Percentiles rank a stretch among this genome's conserved stretches.
phyloP scores from a whole-genome alignment of 2,888 invertebrate species.

The Siphlonurus alternatus region DNA sequence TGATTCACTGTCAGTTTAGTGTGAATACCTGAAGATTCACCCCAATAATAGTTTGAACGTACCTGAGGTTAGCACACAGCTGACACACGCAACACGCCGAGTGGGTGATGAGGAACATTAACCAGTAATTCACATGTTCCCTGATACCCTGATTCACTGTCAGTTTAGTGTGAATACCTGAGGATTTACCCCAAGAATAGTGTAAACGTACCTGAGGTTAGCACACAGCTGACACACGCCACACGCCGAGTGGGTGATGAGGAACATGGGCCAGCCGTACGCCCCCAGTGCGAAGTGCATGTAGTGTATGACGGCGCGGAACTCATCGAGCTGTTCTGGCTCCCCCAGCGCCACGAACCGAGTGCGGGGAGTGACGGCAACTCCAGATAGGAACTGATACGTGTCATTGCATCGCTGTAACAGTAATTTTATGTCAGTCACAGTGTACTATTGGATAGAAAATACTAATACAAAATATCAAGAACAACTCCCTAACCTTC shows the following conservation, averaged over 20 bases:
- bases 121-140: conserved; percentile 89
- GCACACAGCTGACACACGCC: conserved; percentile 57
- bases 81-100: conserved; percentile 52
- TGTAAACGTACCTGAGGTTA: conserved; percentile 46
- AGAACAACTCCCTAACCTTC: too few species aligned
- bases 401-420: conserved; percentile 59
- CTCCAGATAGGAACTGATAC: conserved; percentile 71
- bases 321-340: conserved; percentile 48
- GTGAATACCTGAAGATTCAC: too few species aligned
- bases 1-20: too few species aligned
- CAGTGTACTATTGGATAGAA: too few species aligned
- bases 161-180: too few species aligned
- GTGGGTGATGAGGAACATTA: conserved; percentile 60
- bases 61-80: conserved; percentile 49
- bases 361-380: conserved; percentile 62
- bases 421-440: conserved; percentile 7
- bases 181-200: too few species aligned
- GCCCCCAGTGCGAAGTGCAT: conserved; percentile 73
- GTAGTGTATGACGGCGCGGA: conserved; percentile 58
- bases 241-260: conserved; percentile 49
- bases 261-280: conserved; percentile 78
- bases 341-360: conserved; percentile 65
- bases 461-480: too few species aligned
- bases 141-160: too few species aligned
- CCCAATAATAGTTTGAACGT: too few species aligned